Evolutionary conservation across 1,140 invertebrate genomes (phyloP).

Genomic region (Drosophila nigromelanica): DNA sequence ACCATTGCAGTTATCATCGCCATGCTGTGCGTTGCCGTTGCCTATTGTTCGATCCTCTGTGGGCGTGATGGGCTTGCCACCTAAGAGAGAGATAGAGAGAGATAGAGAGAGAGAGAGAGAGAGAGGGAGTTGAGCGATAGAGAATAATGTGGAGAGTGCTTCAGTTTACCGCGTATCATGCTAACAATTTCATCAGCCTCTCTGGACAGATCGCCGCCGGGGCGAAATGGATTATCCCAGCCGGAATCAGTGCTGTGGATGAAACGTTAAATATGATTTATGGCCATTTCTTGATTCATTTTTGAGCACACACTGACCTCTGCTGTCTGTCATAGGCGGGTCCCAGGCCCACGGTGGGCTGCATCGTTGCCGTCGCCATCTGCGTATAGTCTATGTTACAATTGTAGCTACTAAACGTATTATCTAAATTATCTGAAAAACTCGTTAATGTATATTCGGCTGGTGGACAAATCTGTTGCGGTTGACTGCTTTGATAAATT

Average conservation of each 20-base stretch:
- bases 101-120: neutral
- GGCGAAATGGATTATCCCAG: slow-evolving; percentile 98
- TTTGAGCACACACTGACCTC: slow-evolving; percentile 51
- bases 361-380: slow-evolving; percentile 70
- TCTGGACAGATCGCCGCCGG: slow-evolving; percentile 95
- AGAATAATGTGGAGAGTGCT: neutral
- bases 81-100: slow-evolving; percentile 26
- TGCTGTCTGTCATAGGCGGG: slow-evolving; percentile 80
- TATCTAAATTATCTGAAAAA: slow-evolving; percentile 62
- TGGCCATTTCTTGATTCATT: neutral
- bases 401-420: slow-evolving; percentile 70
- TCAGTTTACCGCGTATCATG: slow-evolving; percentile 90
- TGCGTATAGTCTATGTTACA: slow-evolving; percentile 70
- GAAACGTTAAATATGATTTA: neutral
- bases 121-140: neutral
- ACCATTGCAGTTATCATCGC: slow-evolving; percentile 72
- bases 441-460: slow-evolving; percentile 62
- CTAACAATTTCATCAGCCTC: slow-evolving; percentile 98
- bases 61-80: slow-evolving; percentile 91
- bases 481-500: slow-evolving; percentile 91
- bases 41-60: slow-evolving; percentile 84
- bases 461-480: slow-evolving; percentile 88
- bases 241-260: slow-evolving; percentile 93
- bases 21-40: slow-evolving; percentile 79
- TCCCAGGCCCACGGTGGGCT: slow-evolving; percentile 56